Base-by-base conservation (phyloP, 2,113 vertebrate species). In the Etheostoma cragini region DNA sequence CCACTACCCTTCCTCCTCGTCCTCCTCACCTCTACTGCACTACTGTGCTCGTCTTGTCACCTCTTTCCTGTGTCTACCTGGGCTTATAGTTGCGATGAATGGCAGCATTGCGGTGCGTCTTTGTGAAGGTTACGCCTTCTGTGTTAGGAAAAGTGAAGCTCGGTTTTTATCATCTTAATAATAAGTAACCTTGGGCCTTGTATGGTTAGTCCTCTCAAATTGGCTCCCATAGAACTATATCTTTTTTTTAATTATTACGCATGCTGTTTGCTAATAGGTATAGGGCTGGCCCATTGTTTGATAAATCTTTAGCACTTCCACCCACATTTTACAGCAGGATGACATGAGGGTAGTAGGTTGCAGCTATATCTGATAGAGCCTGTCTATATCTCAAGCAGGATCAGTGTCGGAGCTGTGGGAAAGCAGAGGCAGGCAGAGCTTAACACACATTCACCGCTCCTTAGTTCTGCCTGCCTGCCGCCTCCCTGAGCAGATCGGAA, bases 401-500 rank as follows among this genome's bases (percentile, higher is more conserved):
- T 88, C 83, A 77, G 89, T 89, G 85, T 86, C 30, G 30, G 63
- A 82, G 72, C 71, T 80, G 67, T 77, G 81, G 76, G 73, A 65
- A 78, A 76, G 60, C 78, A 81, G 72, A 82, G 69, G 21, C 76
- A 87, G 69, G 38, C 82, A 73, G 76, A 84, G 79, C 76, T 76
- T 58, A 64, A 82, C 56, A 62, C 68, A 73, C 78, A 73, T 6
- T 24, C 74, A 58, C 76, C 6, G 62, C 72, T 82, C 69, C 71
- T 86, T 74, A 79, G 85, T 88, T 85, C 84, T 85, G 88, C 90
- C 92, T 91, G 87, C 86, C 92, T 87, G 86, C 87, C 64, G 88
- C 93, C 84, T 94, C 91, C 83, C 89, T 94, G 94, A 95, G 94
- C 94, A 94, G 97, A 98, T 99, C 96, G 94, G 96, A 95, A 96